These are phyloP conservation scores for Dicrurus megarhynchus DNA, from an alignment of 2,113 vertebrate species.

Conservation along the genomic window DNA sequence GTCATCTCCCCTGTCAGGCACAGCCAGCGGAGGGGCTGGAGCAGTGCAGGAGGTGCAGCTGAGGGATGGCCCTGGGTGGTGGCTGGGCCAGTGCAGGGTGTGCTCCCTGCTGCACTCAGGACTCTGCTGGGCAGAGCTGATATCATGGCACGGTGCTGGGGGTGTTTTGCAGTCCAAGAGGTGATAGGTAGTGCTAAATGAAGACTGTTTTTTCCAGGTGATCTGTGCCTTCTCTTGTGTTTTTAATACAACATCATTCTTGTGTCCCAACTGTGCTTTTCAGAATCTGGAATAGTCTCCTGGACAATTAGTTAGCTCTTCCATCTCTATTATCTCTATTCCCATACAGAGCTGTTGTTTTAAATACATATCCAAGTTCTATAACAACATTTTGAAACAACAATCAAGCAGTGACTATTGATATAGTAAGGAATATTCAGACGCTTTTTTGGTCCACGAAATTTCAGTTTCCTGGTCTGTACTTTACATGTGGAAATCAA, in stretches of 20 bases:
- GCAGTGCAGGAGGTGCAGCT: not conserved
- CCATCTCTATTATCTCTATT: not conserved
- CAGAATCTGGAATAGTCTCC: not conserved
- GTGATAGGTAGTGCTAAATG: not conserved
- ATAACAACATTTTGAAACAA: not conserved
- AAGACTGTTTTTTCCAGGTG: not conserved
- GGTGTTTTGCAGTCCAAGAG: not conserved
- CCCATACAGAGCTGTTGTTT: not conserved
- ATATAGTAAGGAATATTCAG: not conserved
- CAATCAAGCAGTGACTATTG: not conserved
- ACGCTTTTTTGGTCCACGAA: not conserved
- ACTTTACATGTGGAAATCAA: not conserved
- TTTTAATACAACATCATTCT: not conserved
- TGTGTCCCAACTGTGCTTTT: not conserved
- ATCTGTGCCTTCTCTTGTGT: not conserved
- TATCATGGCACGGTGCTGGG: rapidly evolving
- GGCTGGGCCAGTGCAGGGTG: not conserved
- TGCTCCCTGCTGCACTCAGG: not conserved
- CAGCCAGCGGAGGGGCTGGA: conserved; percentile 48
- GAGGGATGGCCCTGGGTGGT: not conserved
- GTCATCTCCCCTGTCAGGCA: conserved; percentile 38
- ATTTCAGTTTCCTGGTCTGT: not conserved
- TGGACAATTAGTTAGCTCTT: not conserved
- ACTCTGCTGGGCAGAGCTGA: not conserved
- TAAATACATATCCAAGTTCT: not conserved